Percentiles rank a stretch among this genome's conserved stretches.
Conservation (phyloP, 1,140 invertebrate species). For the Drosophila jambulina region DNA sequence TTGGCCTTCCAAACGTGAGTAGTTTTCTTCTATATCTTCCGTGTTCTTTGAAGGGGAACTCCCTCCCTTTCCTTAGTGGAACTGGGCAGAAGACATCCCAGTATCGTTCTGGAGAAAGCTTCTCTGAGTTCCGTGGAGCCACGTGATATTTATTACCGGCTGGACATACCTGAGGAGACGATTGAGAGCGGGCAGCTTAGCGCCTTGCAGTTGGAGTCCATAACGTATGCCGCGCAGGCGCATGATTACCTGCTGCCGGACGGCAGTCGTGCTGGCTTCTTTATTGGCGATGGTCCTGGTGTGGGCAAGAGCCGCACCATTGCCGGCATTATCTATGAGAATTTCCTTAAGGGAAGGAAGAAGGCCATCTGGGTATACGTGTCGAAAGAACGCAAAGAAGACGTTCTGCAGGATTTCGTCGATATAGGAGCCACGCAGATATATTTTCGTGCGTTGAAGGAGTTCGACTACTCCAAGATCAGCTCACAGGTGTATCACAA, state of each 20-base stretch:
- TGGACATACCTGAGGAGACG: slow-evolving; percentile 93
- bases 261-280: slow-evolving; percentile 96
- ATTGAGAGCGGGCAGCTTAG: slow-evolving; percentile 95
- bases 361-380: slow-evolving; percentile 99
- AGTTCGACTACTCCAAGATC: slow-evolving; percentile 98
- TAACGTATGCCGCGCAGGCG: slow-evolving; percentile 98
- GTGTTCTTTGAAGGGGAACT: not conserved
- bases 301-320: slow-evolving; percentile 99
- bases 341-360: slow-evolving; percentile 96
- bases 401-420: slow-evolving; percentile 97
- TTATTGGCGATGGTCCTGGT: slow-evolving; percentile 99
- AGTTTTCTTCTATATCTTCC: not conserved
- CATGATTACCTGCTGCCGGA: slow-evolving; percentile 97
- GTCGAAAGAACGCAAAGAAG: slow-evolving; percentile 99
- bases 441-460: slow-evolving; percentile 95
- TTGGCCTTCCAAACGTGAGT: not conserved
- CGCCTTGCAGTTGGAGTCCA: slow-evolving; percentile 98
- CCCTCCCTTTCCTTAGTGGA: slow-evolving; percentile 89
- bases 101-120: slow-evolving; percentile 99
- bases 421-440: slow-evolving; percentile 98
- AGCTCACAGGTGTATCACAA: slow-evolving; percentile 91
- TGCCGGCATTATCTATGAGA: slow-evolving; percentile 99
- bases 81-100: slow-evolving; percentile 97
- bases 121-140: slow-evolving; percentile 98
- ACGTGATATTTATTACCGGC: slow-evolving; percentile 95